Percentiles rank a stretch among this genome's conserved stretches.
Evolutionary conservation across 2,797 vertebrate species (phyloP).

Genomic region (Trachops cirrhosus): DNA sequence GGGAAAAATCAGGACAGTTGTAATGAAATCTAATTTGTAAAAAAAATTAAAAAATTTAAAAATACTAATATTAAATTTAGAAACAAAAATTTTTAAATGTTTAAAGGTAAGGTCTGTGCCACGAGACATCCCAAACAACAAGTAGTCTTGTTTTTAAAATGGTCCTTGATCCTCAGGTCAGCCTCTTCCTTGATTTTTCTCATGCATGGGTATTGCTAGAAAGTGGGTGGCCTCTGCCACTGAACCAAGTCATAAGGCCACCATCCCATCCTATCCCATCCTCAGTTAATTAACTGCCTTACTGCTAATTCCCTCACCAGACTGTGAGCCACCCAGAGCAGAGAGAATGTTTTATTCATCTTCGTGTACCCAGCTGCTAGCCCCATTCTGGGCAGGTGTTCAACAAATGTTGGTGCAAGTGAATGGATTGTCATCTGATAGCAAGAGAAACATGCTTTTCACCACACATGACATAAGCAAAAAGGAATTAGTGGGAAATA

Average conservation of each 20-base stretch:
- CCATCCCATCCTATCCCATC: background rate
- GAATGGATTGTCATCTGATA: background rate
- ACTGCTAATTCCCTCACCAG: background rate
- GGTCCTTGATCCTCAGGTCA: background rate
- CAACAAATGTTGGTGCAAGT: background rate
- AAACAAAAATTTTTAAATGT: too few species aligned
- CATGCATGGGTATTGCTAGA: background rate
- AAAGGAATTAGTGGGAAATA: background rate
- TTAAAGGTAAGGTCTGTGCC: background rate
- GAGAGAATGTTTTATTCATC: background rate
- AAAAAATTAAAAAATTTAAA: too few species aligned
- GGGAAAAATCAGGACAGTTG: too few species aligned
- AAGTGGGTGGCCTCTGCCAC: background rate
- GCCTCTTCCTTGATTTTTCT: background rate
- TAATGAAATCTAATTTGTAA: too few species aligned
- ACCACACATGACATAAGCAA: background rate
- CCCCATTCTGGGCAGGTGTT: background rate
- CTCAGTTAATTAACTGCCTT: background rate
- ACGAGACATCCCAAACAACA: background rate
- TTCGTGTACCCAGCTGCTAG: background rate
- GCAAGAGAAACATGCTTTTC: background rate
- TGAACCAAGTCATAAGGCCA: background rate
- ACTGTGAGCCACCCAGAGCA: background rate
- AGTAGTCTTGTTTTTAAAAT: conserved; percentile 8
- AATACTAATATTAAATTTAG: too few species aligned